These are phyloP conservation scores for Acanthoscelides obtectus DNA, from an alignment of 2,888 invertebrate species.

Conservation along the genomic window DNA sequence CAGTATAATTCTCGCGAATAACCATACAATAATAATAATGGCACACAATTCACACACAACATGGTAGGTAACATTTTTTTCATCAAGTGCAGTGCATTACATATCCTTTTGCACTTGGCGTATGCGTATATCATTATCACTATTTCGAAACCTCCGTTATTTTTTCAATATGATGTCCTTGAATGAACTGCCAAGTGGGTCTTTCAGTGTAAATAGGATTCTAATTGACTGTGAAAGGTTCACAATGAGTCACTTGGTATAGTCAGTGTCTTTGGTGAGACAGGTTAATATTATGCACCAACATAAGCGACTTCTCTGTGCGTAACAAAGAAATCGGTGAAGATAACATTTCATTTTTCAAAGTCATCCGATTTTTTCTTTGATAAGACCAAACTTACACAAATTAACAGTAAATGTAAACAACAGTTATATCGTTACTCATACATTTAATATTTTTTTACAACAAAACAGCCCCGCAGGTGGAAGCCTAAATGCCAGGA, in stretches of 20 bases:
- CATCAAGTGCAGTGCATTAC: background rate
- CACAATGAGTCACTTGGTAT: background rate
- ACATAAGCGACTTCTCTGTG: background rate
- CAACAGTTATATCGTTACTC: no score
- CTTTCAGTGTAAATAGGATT: background rate
- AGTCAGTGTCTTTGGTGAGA: background rate
- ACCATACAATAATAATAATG: background rate
- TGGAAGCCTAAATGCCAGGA: no score
- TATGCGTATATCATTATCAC: background rate
- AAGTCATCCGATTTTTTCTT: no score
- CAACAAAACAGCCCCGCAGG: no score
- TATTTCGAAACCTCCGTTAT: background rate
- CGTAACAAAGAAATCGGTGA: background rate
- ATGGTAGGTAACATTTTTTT: background rate
- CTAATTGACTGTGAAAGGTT: background rate
- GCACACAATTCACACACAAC: background rate
- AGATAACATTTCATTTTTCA: no score
- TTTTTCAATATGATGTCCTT: background rate
- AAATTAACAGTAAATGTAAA: no score
- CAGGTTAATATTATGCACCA: background rate
- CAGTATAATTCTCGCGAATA: background rate
- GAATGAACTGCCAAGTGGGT: background rate
- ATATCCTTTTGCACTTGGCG: background rate
- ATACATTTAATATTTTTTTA: no score
- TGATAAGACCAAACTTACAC: no score